Conservation (phyloP, 2,888 invertebrate genomes). For the Caenorhabditis macrosperma region DNA sequence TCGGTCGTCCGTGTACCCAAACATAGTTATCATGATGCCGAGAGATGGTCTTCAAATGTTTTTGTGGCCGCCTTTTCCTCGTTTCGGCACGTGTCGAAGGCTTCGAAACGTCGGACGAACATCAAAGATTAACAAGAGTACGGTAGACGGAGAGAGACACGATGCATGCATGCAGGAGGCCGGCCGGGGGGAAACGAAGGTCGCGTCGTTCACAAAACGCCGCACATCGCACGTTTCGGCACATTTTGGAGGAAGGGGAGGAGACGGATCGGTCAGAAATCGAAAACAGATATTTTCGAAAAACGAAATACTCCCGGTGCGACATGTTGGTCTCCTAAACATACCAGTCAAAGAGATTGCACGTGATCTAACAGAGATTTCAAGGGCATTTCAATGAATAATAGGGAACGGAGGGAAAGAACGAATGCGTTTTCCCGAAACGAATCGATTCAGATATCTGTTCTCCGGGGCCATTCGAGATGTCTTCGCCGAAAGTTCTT, state of each 20-base stretch:
- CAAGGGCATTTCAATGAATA: too few species aligned
- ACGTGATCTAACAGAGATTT: neutral
- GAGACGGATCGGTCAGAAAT: conserved; percentile 3
- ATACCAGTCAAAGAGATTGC: neutral
- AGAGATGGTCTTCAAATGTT: conserved; percentile 19
- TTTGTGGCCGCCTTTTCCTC: conserved; percentile 24
- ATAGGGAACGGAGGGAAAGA: too few species aligned
- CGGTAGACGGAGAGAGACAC: conserved; percentile 4
- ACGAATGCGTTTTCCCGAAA: too few species aligned
- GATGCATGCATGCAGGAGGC: neutral
- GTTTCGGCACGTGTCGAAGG: conserved; percentile 19
- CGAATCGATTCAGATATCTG: too few species aligned
- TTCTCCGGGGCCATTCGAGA: too few species aligned
- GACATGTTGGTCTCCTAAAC: conserved; percentile 30
- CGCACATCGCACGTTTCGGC: conserved; percentile 22
- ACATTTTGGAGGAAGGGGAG: conserved; percentile 21
- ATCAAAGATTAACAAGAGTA: conserved; percentile 40
- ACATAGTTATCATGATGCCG: conserved; percentile 9
- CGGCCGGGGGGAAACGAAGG: conserved; percentile 1
- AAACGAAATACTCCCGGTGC: conserved; percentile 15
- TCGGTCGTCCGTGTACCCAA: conserved; percentile 13
- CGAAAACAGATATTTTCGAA: conserved; percentile 14
- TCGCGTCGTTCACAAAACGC: conserved; percentile 21
- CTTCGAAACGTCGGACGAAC: conserved; percentile 28
- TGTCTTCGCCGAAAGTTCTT: too few species aligned